Evolutionary conservation across 1,140 invertebrate genomes (phyloP), one percentile per base, ranked within the genome.

Genomic region (Brachionus sp.): DNA sequence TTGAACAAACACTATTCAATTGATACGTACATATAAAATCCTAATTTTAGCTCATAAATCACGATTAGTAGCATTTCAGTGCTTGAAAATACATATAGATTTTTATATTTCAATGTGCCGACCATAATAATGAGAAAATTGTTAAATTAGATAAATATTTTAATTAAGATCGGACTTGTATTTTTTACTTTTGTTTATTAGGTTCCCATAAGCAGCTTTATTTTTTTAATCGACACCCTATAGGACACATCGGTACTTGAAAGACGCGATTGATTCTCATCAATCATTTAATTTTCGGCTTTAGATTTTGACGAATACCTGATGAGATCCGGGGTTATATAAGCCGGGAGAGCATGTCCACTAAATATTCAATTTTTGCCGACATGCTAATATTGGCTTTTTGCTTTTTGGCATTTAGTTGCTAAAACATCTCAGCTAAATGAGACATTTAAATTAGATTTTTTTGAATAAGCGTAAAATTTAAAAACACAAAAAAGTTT

Each of bases 91-190:
- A 25, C n/a, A n/a, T n/a, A n/a, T n/a, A n/a, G n/a, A n/a, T 23
- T 23, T 57, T 29, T 29, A 2, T 19, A 19, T 57, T 57, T 57
- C n/a, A 57, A 57, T 57, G 16, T 19, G 16, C 50, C 50, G 50
- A 25, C 50, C 19, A 57, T n/a, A 57, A 57, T 57, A 57, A 57
- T 57, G 50, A 57, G 50, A 57, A 57, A 57, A 57, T 57, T 57
- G 19, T 19, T 57, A 57, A 57, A 57, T 57, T 57, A 57, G 50
- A 57, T 57, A 57, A 57, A 57, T 57, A 57, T 57, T 57, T 57
- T 57, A 57, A 57, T 57, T 57, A 57, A 57, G 50, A 23, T 57
- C n/a, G 50, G 3, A 29, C 50, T 16, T 57, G 6, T 57, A 57
- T 57, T 57, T 57, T 50, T 16, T n/a, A n/a, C 44, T 50, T 57